Base-by-base conservation (phyloP, 2,888 invertebrate genomes). In the Harpalus rubripes region DNA sequence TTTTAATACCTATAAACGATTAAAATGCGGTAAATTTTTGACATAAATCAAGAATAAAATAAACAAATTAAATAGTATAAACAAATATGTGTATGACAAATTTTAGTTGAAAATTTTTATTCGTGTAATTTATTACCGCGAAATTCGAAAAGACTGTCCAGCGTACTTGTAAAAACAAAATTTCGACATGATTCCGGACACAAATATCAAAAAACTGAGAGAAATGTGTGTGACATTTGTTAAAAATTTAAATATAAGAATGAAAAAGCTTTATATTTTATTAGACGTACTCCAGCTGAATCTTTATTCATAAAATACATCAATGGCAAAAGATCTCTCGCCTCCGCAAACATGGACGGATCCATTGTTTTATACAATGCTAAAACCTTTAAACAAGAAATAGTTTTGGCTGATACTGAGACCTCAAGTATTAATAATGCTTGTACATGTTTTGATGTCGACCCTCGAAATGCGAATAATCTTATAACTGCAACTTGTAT, bases 341-440 rank as follows among this genome's bases (percentile, higher is more conserved):
- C 94, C 16, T 93, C 92, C 44, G 95, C 95, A 58, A 93, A 93
- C 86, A 90, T 93, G 1, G 94, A 95, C 88, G 95, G 95, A 10
- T 91, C 92, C 0, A 91, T 95, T 18, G 90, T 92, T 86, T 89
- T 95, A 82, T 94, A 93, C 88, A 92, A 92, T 88, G 91, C 92
- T 86, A 91, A 88, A 85, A 92, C 91, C 15, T 92, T 92, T n/a
- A 90, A 91, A 79, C 91, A 92, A 84, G 88, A 91, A 0, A 91
- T 92, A 81, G 91, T 91, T 4, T 90, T 95, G 22, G 91, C 91
- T 2, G 94, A 95, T 87, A 91, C 92, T 0, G 94, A 94, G 88
- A 93, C 92, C 58, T 89, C 91, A 12, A 89, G 92, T 15, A 92
- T 92, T 88, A 92, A 93, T 12, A 93, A 93, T 6, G 93, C 94